phyloP scores from a whole-genome alignment of 1,140 invertebrate species.

The Pentalonia nigronervosa region DNA sequence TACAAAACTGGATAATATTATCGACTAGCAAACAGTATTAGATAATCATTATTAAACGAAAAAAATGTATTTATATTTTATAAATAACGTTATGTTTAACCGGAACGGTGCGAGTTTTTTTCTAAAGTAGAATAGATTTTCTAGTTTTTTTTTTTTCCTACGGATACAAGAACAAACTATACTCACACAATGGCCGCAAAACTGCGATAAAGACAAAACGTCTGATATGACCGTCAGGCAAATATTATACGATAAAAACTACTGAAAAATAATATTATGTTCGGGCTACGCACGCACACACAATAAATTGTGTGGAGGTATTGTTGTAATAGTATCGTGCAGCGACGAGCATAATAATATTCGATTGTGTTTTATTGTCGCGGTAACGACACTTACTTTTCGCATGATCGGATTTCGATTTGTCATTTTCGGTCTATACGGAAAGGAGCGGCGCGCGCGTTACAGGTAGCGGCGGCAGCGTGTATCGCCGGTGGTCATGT shows the following conservation, averaged over 20 bases:
- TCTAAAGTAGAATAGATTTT: background rate
- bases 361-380: background rate
- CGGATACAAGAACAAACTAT: background rate
- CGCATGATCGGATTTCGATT: conserved; percentile 20
- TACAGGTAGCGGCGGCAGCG: background rate
- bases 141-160: background rate
- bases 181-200: background rate
- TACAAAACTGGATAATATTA: background rate
- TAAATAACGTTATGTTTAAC: background rate
- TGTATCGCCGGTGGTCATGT: background rate
- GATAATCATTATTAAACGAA: background rate
- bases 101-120: background rate
- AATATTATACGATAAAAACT: background rate
- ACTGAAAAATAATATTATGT: background rate
- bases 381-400: conserved; percentile 8
- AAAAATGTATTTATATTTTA: background rate
- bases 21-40: background rate
- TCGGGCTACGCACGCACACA: background rate
- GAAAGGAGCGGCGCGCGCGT: background rate
- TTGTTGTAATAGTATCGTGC: background rate
- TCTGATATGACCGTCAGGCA: background rate
- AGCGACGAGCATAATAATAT: background rate
- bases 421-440: background rate
- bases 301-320: background rate
- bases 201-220: background rate